Evolutionary conservation across 2,113 vertebrate species (phyloP).

Genomic region (Poecile atricapillus): DNA sequence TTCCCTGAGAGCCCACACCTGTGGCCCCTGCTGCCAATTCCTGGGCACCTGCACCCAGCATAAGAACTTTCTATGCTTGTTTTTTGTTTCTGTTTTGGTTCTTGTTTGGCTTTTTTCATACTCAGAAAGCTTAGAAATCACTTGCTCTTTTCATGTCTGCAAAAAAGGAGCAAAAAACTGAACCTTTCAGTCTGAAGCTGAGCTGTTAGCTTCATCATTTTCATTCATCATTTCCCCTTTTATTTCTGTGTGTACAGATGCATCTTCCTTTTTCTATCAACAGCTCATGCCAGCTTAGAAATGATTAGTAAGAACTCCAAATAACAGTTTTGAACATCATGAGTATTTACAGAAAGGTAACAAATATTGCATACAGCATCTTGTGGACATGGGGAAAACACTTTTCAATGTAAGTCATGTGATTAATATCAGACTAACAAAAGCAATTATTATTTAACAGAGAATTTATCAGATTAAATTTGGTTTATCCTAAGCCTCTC

Average conservation of each 20-base stretch:
- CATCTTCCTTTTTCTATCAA: not conserved
- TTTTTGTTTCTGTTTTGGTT: not conserved
- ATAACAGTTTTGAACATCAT: not conserved
- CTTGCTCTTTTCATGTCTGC: not conserved
- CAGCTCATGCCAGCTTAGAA: not conserved
- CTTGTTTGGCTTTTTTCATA: not conserved
- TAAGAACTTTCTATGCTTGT: not conserved
- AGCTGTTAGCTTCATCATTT: not conserved
- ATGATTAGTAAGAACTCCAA: not conserved
- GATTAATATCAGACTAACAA: not conserved
- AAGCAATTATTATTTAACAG: not conserved
- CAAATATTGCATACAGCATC: not conserved
- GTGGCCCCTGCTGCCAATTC: too few species aligned
- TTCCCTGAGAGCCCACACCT: not conserved
- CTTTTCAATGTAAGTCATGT: not conserved
- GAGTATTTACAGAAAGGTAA: not conserved
- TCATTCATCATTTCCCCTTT: not conserved
- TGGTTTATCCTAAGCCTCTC: not conserved
- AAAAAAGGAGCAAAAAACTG: not conserved
- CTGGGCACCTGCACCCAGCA: not conserved
- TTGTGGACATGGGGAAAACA: not conserved
- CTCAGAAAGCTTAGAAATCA: not conserved
- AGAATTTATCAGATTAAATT: not conserved
- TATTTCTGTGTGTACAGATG: not conserved
- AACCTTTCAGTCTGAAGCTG: not conserved